phyloP scores from a whole-genome alignment of 2,113 vertebrate genomes.

The Rhadina sibilatrix region DNA sequence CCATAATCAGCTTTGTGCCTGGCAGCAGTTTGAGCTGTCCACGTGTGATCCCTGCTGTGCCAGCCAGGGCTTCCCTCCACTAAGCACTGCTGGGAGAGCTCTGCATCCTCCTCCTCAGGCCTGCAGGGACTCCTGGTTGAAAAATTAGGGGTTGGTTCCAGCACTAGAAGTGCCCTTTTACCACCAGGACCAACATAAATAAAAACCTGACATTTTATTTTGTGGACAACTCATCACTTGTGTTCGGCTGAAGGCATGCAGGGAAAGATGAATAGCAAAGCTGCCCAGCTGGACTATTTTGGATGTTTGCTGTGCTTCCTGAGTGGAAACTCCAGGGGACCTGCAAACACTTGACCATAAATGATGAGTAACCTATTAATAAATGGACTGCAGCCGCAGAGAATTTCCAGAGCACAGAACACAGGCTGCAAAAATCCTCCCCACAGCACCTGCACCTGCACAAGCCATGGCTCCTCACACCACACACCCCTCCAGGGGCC shows the following conservation, averaged over 20 bases:
- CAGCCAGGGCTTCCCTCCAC: neutral
- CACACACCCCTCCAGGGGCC: neutral
- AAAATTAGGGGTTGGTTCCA: neutral
- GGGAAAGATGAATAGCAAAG: neutral
- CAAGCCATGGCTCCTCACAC: accelerated
- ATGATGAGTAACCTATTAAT: neutral
- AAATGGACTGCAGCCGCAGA: neutral
- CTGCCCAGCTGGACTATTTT: neutral
- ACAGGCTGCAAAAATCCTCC: neutral
- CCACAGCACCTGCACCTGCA: neutral
- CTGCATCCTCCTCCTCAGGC: neutral
- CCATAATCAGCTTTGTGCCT: neutral
- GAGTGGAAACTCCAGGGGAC: neutral
- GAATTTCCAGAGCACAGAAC: neutral
- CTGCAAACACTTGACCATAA: neutral
- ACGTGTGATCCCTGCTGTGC: neutral
- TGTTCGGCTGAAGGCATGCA: neutral
- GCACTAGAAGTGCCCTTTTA: neutral
- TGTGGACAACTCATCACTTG: neutral
- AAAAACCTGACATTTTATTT: neutral
- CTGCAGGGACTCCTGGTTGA: neutral
- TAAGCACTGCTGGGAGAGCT: neutral
- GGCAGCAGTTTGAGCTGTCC: neutral
- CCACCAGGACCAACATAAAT: neutral
- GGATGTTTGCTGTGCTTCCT: neutral